Evolutionary conservation across 2,113 vertebrate genomes (phyloP).

Genomic region (Phylloscopus trochiloides): DNA sequence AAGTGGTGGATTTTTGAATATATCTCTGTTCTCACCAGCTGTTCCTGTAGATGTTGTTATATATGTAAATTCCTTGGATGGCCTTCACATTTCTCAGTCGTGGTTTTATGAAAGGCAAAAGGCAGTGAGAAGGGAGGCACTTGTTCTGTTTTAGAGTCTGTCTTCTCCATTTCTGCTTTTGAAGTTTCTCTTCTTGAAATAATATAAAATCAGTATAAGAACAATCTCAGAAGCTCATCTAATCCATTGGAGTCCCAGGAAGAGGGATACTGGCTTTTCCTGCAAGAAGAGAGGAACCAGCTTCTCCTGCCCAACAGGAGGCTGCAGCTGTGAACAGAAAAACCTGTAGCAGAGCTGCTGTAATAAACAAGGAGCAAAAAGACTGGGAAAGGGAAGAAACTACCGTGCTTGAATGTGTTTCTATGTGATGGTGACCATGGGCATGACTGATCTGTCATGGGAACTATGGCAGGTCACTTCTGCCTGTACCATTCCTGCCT

Average conservation of each 20-base stretch:
- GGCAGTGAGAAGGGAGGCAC: background rate
- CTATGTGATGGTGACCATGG: rapidly evolving
- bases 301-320: background rate
- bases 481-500: background rate
- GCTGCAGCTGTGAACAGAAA: background rate
- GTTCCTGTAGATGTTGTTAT: background rate
- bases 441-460: background rate
- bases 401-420: background rate
- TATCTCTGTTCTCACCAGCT: background rate
- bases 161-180: background rate
- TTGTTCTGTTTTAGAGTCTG: background rate
- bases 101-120: background rate
- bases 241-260: background rate
- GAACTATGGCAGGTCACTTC: background rate
- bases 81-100: background rate
- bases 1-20: background rate
- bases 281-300: background rate
- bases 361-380: background rate
- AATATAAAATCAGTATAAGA: background rate
- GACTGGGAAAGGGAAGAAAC: background rate
- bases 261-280: background rate
- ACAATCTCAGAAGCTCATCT: background rate
- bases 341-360: background rate
- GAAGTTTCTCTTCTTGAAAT: background rate
- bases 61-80: background rate